Evolutionary conservation across 2,797 vertebrate genomes (phyloP).

Genomic region (Allobates femoralis): DNA sequence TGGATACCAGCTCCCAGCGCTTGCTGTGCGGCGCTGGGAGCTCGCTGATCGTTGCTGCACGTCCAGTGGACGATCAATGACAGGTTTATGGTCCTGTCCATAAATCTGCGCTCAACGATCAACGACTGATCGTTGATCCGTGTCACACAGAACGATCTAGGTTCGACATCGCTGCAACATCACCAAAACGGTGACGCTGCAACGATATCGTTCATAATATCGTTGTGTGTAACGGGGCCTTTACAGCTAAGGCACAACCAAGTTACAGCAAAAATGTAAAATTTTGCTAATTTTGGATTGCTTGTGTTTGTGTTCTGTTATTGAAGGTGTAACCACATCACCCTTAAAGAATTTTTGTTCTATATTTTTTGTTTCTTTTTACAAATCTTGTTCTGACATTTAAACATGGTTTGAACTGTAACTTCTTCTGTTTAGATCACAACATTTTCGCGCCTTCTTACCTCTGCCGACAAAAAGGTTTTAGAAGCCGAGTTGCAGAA

Average conservation of each 20-base stretch:
- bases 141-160: too few species aligned
- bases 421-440: conserved; percentile 79
- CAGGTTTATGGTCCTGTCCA: too few species aligned
- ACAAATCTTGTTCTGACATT: background rate
- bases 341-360: background rate
- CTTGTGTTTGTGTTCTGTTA: background rate
- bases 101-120: too few species aligned
- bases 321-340: background rate
- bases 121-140: too few species aligned
- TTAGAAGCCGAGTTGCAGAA: conserved; percentile 72
- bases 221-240: too few species aligned
- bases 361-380: background rate
- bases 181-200: too few species aligned
- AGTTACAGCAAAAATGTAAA: background rate
- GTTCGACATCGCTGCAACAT: too few species aligned
- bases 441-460: conserved; percentile 95
- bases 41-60: too few species aligned
- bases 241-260: background rate
- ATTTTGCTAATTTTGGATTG: background rate
- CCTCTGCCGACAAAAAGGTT: conserved; percentile 77
- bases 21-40: too few species aligned
- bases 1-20: too few species aligned
- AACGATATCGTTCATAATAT: too few species aligned
- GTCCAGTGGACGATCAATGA: too few species aligned
- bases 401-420: background rate